Percentiles rank a stretch among this genome's conserved stretches.
Evolutionary conservation across 2,113 vertebrate genomes (phyloP).

Genomic region (Protomyctophum bolini): DNA sequence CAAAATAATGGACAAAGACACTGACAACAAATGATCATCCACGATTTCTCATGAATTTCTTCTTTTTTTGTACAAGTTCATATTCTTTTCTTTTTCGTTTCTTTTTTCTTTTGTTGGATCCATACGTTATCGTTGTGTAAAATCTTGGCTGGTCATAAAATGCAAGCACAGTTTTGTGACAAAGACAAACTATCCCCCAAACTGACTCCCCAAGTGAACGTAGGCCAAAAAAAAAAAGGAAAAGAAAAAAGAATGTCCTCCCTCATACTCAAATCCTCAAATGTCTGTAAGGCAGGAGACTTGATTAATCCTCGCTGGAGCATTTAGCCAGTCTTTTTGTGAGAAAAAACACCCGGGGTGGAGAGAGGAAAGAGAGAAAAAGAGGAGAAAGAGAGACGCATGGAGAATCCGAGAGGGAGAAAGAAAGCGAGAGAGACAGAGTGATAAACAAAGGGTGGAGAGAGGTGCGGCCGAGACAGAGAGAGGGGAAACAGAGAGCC

Average conservation of each 20-base stretch:
- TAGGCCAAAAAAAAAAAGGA: slow-evolving; percentile 35
- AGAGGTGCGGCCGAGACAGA: slow-evolving; percentile 5
- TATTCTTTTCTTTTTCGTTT: slow-evolving; percentile 57
- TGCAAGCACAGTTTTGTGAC: slow-evolving; percentile 20
- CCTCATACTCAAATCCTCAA: slow-evolving; percentile 69
- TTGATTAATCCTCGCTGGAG: slow-evolving; percentile 70
- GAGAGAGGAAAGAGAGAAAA: neutral
- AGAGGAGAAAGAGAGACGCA: neutral
- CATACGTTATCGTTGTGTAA: slow-evolving; percentile 38
- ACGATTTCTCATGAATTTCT: slow-evolving; percentile 73
- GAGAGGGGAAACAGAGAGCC: neutral
- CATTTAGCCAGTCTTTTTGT: slow-evolving; percentile 61
- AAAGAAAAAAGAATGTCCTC: slow-evolving; percentile 19
- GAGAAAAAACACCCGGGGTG: slow-evolving; percentile 58
- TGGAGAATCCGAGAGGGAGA: neutral
- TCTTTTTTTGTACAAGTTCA: slow-evolving; percentile 77
- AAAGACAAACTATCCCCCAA: slow-evolving; percentile 17
- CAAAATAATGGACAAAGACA: slow-evolving; percentile 69
- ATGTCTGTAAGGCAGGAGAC: slow-evolving; percentile 83
- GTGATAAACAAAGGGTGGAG: neutral
- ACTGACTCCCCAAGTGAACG: slow-evolving; percentile 24
- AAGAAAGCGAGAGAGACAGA: neutral
- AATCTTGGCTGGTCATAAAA: slow-evolving; percentile 63
- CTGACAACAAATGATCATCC: slow-evolving; percentile 72
- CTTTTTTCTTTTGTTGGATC: slow-evolving; percentile 59